Percentiles rank a stretch among this genome's conserved stretches.
These are phyloP conservation scores for Acronicta psi DNA, from an alignment of 2,888 invertebrate genomes.

Conservation along the genomic window DNA sequence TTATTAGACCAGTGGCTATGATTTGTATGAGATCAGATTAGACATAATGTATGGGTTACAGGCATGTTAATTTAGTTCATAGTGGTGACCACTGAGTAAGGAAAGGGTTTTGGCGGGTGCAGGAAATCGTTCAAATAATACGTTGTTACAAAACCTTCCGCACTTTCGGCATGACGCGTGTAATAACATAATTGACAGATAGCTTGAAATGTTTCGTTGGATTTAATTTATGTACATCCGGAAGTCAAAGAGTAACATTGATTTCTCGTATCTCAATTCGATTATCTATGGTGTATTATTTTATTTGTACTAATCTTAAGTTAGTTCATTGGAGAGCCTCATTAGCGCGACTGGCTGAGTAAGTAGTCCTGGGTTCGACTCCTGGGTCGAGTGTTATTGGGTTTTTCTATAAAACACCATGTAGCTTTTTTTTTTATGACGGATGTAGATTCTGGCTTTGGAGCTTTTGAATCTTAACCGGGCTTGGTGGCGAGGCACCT, in stretches of 20 bases:
- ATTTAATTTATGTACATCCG: slow-evolving; percentile 5
- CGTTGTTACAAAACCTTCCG: slow-evolving; percentile 33
- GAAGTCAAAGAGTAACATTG: neutral
- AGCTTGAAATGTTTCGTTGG: slow-evolving; percentile 2
- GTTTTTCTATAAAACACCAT: too few relatives aligned
- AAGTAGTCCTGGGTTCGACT: too few relatives aligned
- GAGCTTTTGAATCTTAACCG: too few relatives aligned
- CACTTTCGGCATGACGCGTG: slow-evolving; percentile 18
- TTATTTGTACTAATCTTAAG: too few relatives aligned
- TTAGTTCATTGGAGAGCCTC: too few relatives aligned
- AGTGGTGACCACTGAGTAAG: slow-evolving; percentile 24
- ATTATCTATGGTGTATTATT: neutral
- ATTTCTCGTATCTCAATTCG: neutral
- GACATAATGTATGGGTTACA: slow-evolving; percentile 45
- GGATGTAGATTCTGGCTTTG: too few relatives aligned
- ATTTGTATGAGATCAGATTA: slow-evolving; percentile 52
- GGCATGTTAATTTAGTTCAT: slow-evolving; percentile 36
- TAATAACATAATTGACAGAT: slow-evolving; percentile 9
- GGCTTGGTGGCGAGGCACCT: too few relatives aligned
- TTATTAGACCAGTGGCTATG: slow-evolving; percentile 45
- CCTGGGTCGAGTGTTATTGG: too few relatives aligned
- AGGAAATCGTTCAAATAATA: slow-evolving; percentile 44
- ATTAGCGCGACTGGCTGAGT: too few relatives aligned
- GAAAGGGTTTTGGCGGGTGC: slow-evolving; percentile 36
- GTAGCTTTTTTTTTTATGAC: too few relatives aligned